A percentile compares a stretch with the other conserved stretches of the same genome.
phyloP scores from a whole-genome alignment of 2,888 invertebrate species.

The Cerastis leucographa region DNA sequence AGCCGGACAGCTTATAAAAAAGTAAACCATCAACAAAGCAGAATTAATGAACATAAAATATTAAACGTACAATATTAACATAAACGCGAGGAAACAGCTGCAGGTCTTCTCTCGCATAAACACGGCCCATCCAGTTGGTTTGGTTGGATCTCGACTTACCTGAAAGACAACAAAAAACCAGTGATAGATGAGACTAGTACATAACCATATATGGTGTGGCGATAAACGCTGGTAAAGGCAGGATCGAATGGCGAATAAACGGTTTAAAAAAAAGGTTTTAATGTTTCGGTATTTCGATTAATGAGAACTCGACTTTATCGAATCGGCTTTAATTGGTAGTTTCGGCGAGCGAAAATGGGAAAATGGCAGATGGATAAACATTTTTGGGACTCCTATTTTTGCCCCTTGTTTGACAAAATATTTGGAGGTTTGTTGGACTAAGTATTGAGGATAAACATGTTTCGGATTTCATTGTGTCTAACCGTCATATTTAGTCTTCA shows the following conservation, averaged over 20 bases:
- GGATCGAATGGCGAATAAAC: constrained; percentile 32
- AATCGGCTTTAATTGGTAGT: neutral
- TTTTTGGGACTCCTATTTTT: neutral
- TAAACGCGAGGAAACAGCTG: constrained; percentile 67
- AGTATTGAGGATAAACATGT: neutral
- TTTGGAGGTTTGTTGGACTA: too few species aligned
- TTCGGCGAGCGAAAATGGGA: neutral
- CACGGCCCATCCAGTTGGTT: constrained; percentile 62
- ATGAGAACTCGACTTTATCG: constrained; percentile 29
- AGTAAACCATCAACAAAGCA: constrained; percentile 42
- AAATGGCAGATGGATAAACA: neutral
- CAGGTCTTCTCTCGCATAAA: constrained; percentile 53
- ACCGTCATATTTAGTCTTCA: neutral
- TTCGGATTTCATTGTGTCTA: neutral
- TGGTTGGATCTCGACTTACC: constrained; percentile 71
- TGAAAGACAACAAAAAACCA: constrained; percentile 73
- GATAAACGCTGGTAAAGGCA: constrained; percentile 49
- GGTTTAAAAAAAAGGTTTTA: constrained; percentile 33
- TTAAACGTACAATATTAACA: constrained; percentile 62
- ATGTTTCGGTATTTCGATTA: constrained; percentile 26
- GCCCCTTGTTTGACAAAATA: neutral
- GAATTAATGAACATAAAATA: constrained; percentile 62
- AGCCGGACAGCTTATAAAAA: constrained; percentile 46
- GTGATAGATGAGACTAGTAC: constrained; percentile 69
- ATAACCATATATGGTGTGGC: constrained; percentile 46